A percentile compares a stretch with the other conserved stretches of the same genome.
Conservation (phyloP, 2,797 vertebrate genomes). For the Darevskia mixta region DNA sequence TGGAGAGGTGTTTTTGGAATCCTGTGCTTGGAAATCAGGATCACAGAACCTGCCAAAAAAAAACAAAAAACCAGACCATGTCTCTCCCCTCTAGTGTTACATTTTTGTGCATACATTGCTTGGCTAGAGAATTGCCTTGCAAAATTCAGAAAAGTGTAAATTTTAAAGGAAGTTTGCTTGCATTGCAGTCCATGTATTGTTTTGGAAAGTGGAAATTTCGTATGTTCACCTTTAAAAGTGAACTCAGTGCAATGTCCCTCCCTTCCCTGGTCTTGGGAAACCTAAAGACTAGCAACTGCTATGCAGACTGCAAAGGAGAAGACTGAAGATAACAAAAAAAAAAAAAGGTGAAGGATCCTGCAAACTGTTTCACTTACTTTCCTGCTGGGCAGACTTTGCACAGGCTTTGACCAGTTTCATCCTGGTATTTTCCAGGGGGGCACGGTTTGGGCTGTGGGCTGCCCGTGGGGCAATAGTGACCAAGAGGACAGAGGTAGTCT, state of each 20-base stretch:
- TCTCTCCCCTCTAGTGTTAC: conserved; percentile 3
- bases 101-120: too few relatives aligned
- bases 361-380: conserved; percentile 62
- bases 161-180: too few relatives aligned
- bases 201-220: too few relatives aligned
- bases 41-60: conserved; percentile 75
- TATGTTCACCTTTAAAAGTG: too few relatives aligned
- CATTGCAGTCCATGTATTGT: too few relatives aligned
- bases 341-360: neutral
- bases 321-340: neutral
- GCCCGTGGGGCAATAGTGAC: conserved; percentile 87
- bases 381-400: conserved; percentile 78
- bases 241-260: too few relatives aligned
- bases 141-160: too few relatives aligned
- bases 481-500: conserved; percentile 82
- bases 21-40: neutral
- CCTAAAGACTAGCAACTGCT: neutral
- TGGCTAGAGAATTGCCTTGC: too few relatives aligned
- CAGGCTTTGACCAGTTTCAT: conserved; percentile 79
- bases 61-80: neutral
- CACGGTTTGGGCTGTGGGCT: conserved; percentile 82
- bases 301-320: neutral
- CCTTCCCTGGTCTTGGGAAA: too few relatives aligned
- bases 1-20: neutral
- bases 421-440: conserved; percentile 86